phyloP scores from a whole-genome alignment of 2,113 vertebrate genomes.

The Takifugu flavidus region DNA sequence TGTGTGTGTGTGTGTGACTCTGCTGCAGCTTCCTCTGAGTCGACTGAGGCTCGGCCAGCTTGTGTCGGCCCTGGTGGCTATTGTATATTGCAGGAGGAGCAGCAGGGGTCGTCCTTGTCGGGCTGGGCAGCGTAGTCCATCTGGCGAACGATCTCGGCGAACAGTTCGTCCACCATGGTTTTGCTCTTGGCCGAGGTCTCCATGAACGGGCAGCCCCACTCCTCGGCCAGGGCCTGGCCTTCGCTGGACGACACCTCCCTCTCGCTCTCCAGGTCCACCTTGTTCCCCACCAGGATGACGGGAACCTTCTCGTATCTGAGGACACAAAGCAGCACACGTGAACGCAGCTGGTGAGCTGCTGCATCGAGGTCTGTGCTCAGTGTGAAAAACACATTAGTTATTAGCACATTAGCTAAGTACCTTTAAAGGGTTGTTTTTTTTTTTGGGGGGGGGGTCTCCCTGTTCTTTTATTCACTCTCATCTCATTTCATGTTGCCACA shows the following conservation, averaged over 20 bases:
- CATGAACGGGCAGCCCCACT: conserved; percentile 99
- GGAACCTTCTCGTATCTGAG: conserved; percentile 97
- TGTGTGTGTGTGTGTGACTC: conserved; percentile 43
- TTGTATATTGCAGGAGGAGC: conserved; percentile 99
- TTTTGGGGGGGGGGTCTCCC: too few species aligned
- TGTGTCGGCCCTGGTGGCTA: conserved; percentile 70
- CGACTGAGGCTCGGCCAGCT: conserved; percentile 24
- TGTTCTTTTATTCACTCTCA: too few species aligned
- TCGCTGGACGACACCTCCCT: conserved; percentile 91
- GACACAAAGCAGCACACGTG: conserved; percentile 25
- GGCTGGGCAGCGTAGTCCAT: conserved; percentile 99
- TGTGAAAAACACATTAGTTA: too few species aligned
- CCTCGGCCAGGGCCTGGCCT: conserved; percentile 93
- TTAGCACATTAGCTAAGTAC: too few species aligned
- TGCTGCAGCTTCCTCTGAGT: conserved; percentile 32
- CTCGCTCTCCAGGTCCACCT: conserved; percentile 98
- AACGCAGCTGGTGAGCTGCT: too few species aligned
- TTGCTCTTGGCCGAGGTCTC: conserved; percentile 99
- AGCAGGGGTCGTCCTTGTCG: conserved; percentile 97
- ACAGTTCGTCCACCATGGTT: conserved; percentile 99
- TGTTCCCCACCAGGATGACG: conserved; percentile 98
- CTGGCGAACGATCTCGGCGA: conserved; percentile 97
- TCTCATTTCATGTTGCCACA: too few species aligned
- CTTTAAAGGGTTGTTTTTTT: too few species aligned
- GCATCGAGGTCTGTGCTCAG: too few species aligned